Evolutionary conservation across 2,888 invertebrate genomes (phyloP).

Genomic region (Thysanoteuthis rhombus): DNA sequence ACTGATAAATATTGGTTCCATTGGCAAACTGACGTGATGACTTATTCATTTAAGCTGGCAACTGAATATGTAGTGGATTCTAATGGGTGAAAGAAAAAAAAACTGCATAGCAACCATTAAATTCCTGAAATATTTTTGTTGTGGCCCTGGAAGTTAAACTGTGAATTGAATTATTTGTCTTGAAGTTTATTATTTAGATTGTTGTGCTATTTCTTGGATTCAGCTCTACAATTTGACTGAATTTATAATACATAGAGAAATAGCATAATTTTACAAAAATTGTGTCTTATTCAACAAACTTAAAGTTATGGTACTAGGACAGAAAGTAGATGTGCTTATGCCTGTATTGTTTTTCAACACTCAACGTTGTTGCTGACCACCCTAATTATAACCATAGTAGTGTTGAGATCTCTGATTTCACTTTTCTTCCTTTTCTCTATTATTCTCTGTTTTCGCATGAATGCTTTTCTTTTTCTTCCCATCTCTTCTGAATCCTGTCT

Average conservation of each 20-base stretch:
- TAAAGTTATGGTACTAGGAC: neutral
- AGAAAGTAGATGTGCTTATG: neutral
- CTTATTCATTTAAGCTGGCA: neutral
- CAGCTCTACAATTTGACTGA: too few relatives aligned
- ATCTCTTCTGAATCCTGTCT: neutral
- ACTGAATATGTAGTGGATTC: neutral
- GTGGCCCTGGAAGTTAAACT: neutral
- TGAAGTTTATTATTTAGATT: too few relatives aligned
- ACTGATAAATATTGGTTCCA: neutral
- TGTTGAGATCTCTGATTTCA: neutral
- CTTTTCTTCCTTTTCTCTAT: neutral
- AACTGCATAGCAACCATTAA: neutral
- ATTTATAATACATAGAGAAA: too few relatives aligned
- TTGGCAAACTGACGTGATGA: neutral
- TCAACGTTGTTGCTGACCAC: neutral
- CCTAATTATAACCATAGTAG: neutral
- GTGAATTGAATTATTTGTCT: too few relatives aligned
- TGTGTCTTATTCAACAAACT: neutral
- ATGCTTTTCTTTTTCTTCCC: neutral
- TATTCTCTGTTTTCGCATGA: neutral
- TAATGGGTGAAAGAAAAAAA: neutral
- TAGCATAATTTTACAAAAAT: too few relatives aligned
- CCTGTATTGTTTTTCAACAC: neutral
- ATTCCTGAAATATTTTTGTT: neutral
- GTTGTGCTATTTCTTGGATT: too few relatives aligned